These are phyloP conservation scores for Fistularia tabacaria DNA, from an alignment of 2,797 vertebrate genomes.

Conservation along the genomic window DNA sequence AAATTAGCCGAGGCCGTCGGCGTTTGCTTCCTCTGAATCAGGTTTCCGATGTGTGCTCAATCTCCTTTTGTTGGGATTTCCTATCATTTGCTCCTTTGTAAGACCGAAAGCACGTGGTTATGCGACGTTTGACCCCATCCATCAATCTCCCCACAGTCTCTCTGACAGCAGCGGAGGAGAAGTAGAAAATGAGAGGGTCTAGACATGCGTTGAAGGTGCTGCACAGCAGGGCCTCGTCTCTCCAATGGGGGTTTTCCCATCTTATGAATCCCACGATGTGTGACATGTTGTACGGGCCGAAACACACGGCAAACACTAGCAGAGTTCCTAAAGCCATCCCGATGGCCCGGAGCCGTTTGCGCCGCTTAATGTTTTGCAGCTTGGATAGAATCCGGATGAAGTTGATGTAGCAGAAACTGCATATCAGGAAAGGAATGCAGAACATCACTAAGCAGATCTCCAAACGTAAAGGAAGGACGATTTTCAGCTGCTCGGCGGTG, in stretches of 20 bases:
- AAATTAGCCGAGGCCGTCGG: conserved; percentile 37
- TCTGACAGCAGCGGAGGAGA: conserved; percentile 81
- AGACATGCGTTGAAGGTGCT: conserved; percentile 86
- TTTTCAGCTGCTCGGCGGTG: conserved; percentile 47
- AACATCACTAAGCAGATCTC: conserved; percentile 86
- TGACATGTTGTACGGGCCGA: conserved; percentile 86
- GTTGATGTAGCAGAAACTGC: conserved; percentile 85
- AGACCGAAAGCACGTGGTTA: conserved; percentile 33
- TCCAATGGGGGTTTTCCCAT: conserved; percentile 73
- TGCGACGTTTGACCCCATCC: conserved; percentile 38
- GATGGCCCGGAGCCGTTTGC: conserved; percentile 77
- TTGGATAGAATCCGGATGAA: conserved; percentile 80
- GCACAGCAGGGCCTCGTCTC: conserved; percentile 77
- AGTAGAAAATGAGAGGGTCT: conserved; percentile 88
- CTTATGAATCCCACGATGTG: conserved; percentile 81
- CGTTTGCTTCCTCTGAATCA: conserved; percentile 28
- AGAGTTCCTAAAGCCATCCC: conserved; percentile 84
- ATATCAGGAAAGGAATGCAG: conserved; percentile 80
- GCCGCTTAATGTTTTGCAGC: conserved; percentile 75
- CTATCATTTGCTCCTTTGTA: too few relatives aligned
- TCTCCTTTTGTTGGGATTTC: too few relatives aligned
- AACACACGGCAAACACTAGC: conserved; percentile 84
- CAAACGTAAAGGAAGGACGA: conserved; percentile 82
- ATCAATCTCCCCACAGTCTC: conserved; percentile 55
- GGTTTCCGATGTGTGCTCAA: conserved; percentile 4